These are phyloP conservation scores for Sebastes vulpes DNA, from an alignment of 2,797 vertebrate species.

Conservation along the genomic window DNA sequence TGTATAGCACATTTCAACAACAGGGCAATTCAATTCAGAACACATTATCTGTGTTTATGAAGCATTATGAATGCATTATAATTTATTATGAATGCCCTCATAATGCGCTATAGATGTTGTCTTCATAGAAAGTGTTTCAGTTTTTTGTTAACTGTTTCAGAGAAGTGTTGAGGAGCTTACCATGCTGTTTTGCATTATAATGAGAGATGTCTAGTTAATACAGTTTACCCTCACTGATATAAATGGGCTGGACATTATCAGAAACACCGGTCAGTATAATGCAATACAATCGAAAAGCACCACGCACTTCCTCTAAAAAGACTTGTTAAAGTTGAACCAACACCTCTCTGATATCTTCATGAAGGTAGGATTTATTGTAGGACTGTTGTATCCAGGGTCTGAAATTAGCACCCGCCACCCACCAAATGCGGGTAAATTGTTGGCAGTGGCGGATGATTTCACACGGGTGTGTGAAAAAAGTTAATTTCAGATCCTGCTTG, in stretches of 20 bases:
- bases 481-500: too few species aligned
- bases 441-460: too few species aligned
- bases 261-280: background rate
- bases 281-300: background rate
- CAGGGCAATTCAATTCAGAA: too few species aligned
- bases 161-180: background rate
- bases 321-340: background rate
- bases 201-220: too few species aligned
- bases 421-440: too few species aligned
- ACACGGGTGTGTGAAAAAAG: too few species aligned
- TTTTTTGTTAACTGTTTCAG: background rate
- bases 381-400: too few species aligned
- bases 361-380: background rate
- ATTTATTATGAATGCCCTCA: background rate
- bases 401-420: too few species aligned
- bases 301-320: too few species aligned
- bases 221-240: too few species aligned
- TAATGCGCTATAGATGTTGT: background rate
- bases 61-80: background rate
- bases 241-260: background rate
- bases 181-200: too few species aligned
- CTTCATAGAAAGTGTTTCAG: background rate
- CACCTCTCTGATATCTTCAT: background rate
- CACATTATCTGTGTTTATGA: background rate
- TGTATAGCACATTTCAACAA: too few species aligned